A percentile compares a stretch with the other conserved stretches of the same genome.
phyloP scores from a whole-genome alignment of 2,113 vertebrate genomes.

The Andinoacara biseriatus region DNA sequence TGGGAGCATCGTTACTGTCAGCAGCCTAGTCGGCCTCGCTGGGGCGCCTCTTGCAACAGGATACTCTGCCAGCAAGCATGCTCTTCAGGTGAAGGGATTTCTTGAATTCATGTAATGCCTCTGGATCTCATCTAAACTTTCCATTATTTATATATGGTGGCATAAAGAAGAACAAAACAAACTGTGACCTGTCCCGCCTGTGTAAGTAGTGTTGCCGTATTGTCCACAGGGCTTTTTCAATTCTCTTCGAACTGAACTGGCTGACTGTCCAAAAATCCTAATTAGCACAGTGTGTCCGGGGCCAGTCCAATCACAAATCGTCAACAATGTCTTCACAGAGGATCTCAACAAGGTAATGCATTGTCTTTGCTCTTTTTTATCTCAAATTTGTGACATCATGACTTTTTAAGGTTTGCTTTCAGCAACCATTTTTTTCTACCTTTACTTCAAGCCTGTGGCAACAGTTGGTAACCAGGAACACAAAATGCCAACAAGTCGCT shows the following conservation, averaged over 20 bases:
- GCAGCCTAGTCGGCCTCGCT: slow-evolving; percentile 86
- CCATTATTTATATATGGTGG: neutral
- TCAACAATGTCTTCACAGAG: slow-evolving; percentile 88
- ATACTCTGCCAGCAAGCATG: slow-evolving; percentile 94
- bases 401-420: neutral
- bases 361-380: neutral
- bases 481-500: slow-evolving; percentile 91
- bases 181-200: neutral
- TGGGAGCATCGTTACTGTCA: slow-evolving; percentile 89
- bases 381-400: neutral
- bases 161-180: neutral
- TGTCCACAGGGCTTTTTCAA: slow-evolving; percentile 90
- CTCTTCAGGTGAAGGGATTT: slow-evolving; percentile 82
- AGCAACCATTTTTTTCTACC: neutral
- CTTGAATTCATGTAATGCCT: neutral
- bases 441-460: slow-evolving; percentile 56
- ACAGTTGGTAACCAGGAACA: slow-evolving; percentile 78
- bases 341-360: slow-evolving; percentile 84
- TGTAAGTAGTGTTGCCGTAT: neutral
- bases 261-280: slow-evolving; percentile 84
- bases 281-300: slow-evolving; percentile 91
- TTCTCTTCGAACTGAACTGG: slow-evolving; percentile 86
- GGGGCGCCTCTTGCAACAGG: slow-evolving; percentile 85
- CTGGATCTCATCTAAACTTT: neutral
- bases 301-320: slow-evolving; percentile 90